phyloP scores from a whole-genome alignment of 1,140 invertebrate genomes.

The Archegozetes longisetosus region DNA sequence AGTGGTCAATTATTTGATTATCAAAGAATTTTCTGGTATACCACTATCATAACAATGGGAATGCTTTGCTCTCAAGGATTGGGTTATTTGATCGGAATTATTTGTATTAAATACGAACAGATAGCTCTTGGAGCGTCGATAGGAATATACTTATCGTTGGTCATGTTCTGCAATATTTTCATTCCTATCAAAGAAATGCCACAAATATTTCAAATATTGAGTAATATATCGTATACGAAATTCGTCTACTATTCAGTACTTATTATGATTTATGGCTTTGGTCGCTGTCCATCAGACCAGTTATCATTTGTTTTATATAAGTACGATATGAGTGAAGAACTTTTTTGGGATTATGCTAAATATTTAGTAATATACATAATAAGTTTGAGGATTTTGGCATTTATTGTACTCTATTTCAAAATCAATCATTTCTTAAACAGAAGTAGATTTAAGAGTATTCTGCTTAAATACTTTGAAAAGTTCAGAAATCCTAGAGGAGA shows the following conservation, averaged over 20 bases:
- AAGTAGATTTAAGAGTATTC: too few species aligned
- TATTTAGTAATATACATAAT: background rate
- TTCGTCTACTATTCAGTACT: background rate
- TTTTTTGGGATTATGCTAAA: background rate
- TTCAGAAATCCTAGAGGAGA: background rate
- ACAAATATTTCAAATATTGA: background rate
- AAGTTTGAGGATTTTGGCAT: background rate
- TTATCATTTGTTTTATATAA: background rate
- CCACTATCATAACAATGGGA: background rate
- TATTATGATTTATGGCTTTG: constrained; percentile 7
- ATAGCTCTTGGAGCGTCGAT: background rate
- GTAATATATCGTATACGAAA: background rate
- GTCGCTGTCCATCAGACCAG: background rate
- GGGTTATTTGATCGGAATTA: background rate
- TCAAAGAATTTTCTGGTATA: background rate
- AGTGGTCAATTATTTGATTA: background rate
- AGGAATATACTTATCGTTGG: background rate
- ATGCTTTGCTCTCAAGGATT: constrained; percentile 2
- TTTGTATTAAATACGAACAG: background rate
- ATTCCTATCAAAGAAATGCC: background rate
- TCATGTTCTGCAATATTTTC: constrained; percentile 1
- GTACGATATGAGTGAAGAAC: background rate
- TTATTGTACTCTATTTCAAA: background rate
- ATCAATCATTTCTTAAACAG: background rate
- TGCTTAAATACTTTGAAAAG: background rate